A percentile compares a stretch with the other conserved stretches of the same genome.
Evolutionary conservation across 2,797 vertebrate genomes (phyloP).

Genomic region (Propithecus perrieri): DNA sequence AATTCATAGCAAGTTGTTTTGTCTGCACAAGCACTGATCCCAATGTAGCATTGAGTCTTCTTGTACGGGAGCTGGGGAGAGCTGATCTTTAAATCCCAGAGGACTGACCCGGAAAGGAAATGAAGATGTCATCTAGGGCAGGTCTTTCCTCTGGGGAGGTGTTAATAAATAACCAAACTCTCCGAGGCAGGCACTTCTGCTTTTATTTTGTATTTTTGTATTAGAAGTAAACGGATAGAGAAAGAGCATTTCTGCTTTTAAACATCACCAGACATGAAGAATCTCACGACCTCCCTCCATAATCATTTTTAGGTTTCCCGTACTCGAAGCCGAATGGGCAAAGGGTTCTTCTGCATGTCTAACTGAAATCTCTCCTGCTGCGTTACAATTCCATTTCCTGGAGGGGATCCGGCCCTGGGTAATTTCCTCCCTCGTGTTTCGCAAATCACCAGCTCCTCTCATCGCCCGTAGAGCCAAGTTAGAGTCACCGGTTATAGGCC

Average conservation of each 20-base stretch:
- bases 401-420: not conserved
- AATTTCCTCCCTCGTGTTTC: conserved; percentile 48
- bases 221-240: not conserved
- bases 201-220: not conserved
- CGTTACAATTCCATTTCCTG: not conserved
- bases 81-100: conserved; percentile 53
- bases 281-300: not conserved
- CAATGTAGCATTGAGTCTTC: conserved; percentile 5
- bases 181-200: not conserved
- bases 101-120: conserved; percentile 9
- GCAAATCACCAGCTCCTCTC: conserved; percentile 8
- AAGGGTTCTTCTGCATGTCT: conserved; percentile 24
- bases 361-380: conserved; percentile 58
- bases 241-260: not conserved
- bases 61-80: conserved; percentile 39
- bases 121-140: conserved; percentile 26
- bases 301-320: not conserved
- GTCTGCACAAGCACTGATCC: conserved; percentile 50
- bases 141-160: not conserved
- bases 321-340: not conserved
- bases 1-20: conserved; percentile 66
- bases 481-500: conserved; percentile 45
- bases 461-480: conserved; percentile 11
- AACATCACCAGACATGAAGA: not conserved
- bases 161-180: not conserved